phyloP scores from a whole-genome alignment of 2,797 vertebrate genomes.

The Bovichtus diacanthus region DNA sequence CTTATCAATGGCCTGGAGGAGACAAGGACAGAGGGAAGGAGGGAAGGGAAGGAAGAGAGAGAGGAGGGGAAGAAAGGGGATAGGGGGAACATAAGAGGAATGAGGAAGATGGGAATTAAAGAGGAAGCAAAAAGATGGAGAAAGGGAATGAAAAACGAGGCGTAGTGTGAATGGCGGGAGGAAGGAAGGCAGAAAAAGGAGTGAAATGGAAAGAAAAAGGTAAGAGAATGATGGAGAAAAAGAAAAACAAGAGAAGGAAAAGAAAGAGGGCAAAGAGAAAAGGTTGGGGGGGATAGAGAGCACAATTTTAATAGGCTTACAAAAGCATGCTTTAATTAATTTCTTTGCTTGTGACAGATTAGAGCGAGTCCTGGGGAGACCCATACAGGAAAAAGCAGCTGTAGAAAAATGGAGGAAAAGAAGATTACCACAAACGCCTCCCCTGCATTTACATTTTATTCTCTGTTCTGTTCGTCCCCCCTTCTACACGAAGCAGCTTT shows the following conservation, averaged over 20 bases:
- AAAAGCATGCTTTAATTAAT: constrained; percentile 72
- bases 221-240: neutral
- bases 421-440: constrained; percentile 48
- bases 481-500: constrained; percentile 12
- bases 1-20: constrained; percentile 94
- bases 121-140: no score
- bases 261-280: constrained; percentile 11
- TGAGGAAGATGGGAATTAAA: neutral
- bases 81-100: neutral
- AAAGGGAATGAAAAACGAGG: neutral
- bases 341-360: constrained; percentile 72
- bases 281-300: constrained; percentile 14
- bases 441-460: constrained; percentile 34
- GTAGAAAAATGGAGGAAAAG: constrained; percentile 33
- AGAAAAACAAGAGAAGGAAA: neutral
- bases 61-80: no score
- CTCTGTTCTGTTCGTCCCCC: neutral
- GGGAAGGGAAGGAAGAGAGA: no score
- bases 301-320: constrained; percentile 69
- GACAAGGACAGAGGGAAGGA: neutral
- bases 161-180: no score
- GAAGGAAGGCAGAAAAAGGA: neutral
- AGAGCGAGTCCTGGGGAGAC: constrained; percentile 64
- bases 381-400: constrained; percentile 32
- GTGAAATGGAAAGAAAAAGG: neutral